Evolutionary conservation across 2,797 vertebrate species (phyloP), one percentile per base, ranked within the genome.

Genomic region (Chromobotia macracanthus): DNA sequence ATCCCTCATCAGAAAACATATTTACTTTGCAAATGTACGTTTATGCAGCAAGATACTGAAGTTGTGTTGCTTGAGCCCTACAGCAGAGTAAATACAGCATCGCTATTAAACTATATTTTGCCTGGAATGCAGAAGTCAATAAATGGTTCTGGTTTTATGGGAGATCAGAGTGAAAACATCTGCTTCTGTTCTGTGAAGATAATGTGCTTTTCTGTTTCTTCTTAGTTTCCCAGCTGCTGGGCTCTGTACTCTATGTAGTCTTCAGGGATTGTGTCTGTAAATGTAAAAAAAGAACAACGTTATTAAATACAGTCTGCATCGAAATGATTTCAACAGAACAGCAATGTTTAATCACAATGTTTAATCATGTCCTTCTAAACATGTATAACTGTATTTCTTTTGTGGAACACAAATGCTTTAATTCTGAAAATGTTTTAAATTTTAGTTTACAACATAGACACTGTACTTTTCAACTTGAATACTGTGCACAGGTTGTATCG

Each of bases 261-360:
- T 65, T 90, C 93, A 72, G 98, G 97, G 84, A 99, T 97, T 66
- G 96, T 98, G 78, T 99, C 97, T 99, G 92, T 86, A 9, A 75
- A 74, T 71, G 83, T 69, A 35, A 91, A 82, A 80, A 72, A 19
- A 15, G 35, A 60, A 13, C n/a, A n/a, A 38, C 21, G 46, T 74
- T 0, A 73, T 63, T 18, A 77, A 71, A 66, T 18, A 80, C 87
- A 60, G 28, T 3, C 68, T 7, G 16, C 13, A 60, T 60, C 15
- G 10, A 25, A 58, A 58, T 18, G 50, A 51, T 0, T 55, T 55
- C 11, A 21, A 56, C n/a, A 21, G n/a, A 15, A 28, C 13, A 25
- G 18, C 51, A n/a, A 19, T n/a, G 18, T 19, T 18, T n/a, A n/a
- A n/a, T n/a, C n/a, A n/a, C n/a, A n/a, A n/a, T n/a, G n/a, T n/a